Conservation (phyloP, 2,113 vertebrate species). For the Aepyceros melampus region DNA sequence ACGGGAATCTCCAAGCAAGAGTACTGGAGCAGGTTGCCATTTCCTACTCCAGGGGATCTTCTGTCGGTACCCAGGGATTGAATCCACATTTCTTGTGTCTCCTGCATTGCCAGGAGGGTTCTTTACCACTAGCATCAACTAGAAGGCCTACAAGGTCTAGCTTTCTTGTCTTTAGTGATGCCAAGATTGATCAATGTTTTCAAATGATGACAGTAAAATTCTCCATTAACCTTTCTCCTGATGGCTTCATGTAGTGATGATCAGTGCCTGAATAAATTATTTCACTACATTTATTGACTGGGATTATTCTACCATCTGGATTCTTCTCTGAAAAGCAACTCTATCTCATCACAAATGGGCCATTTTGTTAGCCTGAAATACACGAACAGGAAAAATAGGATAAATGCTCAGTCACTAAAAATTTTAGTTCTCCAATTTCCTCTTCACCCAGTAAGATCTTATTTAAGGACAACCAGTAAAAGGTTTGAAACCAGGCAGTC, state of each 20-base stretch:
- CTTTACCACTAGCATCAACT: neutral
- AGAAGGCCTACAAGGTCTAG: neutral
- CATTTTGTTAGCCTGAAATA: neutral
- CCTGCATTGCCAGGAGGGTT: neutral
- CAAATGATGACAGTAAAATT: neutral
- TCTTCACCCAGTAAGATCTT: neutral
- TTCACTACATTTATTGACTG: neutral
- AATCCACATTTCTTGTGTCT: neutral
- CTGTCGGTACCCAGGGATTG: neutral
- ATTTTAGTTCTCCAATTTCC: neutral
- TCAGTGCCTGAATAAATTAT: neutral
- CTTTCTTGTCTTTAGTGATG: neutral
- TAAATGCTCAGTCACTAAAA: neutral
- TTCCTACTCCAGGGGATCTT: neutral
- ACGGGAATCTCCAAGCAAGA: neutral
- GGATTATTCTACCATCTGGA: neutral
- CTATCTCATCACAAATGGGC: neutral
- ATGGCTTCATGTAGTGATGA: neutral
- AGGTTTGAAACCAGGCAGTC: neutral
- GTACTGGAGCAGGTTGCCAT: neutral
- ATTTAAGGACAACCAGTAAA: neutral
- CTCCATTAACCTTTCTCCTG: neutral
- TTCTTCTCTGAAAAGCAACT: neutral
- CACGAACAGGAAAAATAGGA: neutral
- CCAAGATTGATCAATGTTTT: neutral